Evolutionary conservation across 2,888 invertebrate genomes (phyloP).

Genomic region (Hesperia comma): DNA sequence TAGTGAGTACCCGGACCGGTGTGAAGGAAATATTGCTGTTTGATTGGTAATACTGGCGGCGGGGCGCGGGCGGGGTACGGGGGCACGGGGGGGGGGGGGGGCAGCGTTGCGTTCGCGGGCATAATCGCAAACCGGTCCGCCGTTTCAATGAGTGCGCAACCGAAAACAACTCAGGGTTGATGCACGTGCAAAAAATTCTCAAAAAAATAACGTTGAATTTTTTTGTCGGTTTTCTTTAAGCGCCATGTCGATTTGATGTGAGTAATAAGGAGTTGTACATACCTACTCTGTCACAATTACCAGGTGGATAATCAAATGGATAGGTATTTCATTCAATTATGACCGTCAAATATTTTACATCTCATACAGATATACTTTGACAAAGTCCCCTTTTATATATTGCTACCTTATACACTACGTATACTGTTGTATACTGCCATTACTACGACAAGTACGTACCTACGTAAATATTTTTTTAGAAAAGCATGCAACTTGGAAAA

Average conservation of each 20-base stretch:
- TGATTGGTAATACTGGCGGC: constrained; percentile 27
- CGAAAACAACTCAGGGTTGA: constrained; percentile 22
- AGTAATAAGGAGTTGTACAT: background rate
- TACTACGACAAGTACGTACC: no score
- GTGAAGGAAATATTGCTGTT: constrained; percentile 22
- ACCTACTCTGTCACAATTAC: no score
- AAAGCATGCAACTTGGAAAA: no score
- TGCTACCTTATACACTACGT: no score
- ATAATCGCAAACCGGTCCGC: constrained; percentile 33
- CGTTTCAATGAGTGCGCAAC: constrained; percentile 35
- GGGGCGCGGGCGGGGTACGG: background rate
- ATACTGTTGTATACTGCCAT: no score
- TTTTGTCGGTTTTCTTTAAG: background rate
- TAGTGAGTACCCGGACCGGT: background rate
- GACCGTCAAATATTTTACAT: no score
- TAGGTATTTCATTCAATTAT: no score
- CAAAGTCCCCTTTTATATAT: no score
- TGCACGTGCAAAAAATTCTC: background rate
- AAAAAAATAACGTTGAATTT: background rate
- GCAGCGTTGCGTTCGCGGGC: constrained; percentile 29
- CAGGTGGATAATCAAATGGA: no score
- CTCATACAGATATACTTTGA: no score
- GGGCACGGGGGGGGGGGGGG: background rate
- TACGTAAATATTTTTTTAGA: no score
- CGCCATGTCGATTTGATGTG: background rate